phyloP scores from a whole-genome alignment of 2,797 vertebrate genomes.

The Pipistrellus kuhlii region DNA sequence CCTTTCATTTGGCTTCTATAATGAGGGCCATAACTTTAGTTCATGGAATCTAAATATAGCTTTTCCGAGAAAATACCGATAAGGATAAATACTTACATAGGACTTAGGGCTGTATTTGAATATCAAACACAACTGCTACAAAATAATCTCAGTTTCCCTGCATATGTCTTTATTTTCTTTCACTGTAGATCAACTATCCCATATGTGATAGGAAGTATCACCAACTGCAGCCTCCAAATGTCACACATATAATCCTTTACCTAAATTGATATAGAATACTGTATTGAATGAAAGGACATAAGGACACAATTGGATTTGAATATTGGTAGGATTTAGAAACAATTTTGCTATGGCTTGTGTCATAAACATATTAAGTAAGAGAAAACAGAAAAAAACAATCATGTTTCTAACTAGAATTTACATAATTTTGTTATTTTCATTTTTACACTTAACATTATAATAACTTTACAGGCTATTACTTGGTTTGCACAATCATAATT shows the following conservation, averaged over 20 bases:
- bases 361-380: not conserved
- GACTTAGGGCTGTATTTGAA: not conserved
- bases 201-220: not conserved
- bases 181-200: not conserved
- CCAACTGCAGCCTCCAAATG: not conserved
- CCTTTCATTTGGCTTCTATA: not conserved
- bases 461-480: not conserved
- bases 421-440: not conserved
- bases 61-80: not conserved
- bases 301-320: not conserved
- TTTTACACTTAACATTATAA: not conserved
- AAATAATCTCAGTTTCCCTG: not conserved
- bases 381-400: not conserved
- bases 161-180: not conserved
- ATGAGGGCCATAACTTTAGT: not conserved
- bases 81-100: not conserved
- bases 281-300: not conserved
- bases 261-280: not conserved
- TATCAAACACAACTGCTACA: not conserved
- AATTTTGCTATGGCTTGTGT: not conserved
- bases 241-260: not conserved
- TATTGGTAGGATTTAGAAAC: not conserved
- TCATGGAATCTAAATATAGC: not conserved
- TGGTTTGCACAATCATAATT: constrained; percentile 4
- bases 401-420: not conserved